These are phyloP conservation scores for Cerastoderma edule DNA, from an alignment of 2,888 invertebrate genomes.

Conservation along the genomic window DNA sequence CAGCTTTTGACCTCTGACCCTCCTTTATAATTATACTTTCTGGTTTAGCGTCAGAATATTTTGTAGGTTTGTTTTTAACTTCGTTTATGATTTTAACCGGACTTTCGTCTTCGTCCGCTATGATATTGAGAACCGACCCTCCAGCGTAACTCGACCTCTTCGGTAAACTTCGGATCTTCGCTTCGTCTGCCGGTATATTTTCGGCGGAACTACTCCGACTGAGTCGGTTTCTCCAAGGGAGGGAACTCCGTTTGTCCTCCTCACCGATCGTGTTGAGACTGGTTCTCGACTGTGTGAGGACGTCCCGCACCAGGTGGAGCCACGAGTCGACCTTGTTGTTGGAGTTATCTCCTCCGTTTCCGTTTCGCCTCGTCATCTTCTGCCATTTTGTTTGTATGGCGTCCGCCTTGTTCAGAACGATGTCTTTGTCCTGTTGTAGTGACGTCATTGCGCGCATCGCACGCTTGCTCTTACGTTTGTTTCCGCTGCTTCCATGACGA, in stretches of 20 bases:
- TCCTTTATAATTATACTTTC: background rate
- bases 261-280: conserved; percentile 72
- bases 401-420: conserved; percentile 72
- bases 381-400: conserved; percentile 66
- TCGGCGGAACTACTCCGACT: conserved; percentile 55
- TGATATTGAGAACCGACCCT: conserved; percentile 47
- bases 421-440: conserved; percentile 65
- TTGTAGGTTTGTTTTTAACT: background rate
- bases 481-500: conserved; percentile 60
- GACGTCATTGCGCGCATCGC: conserved; percentile 64
- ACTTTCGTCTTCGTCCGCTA: conserved; percentile 55
- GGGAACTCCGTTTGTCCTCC: conserved; percentile 68
- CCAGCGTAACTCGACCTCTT: conserved; percentile 57
- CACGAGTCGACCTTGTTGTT: conserved; percentile 69
- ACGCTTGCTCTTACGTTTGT: conserved; percentile 65
- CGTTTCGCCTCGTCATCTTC: conserved; percentile 47
- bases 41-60: background rate
- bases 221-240: conserved; percentile 53
- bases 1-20: conserved; percentile 13
- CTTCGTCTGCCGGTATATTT: conserved; percentile 29
- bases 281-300: conserved; percentile 68
- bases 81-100: conserved; percentile 11
- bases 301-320: conserved; percentile 68
- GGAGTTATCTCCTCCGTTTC: conserved; percentile 40
- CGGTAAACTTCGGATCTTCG: conserved; percentile 49